These are phyloP conservation scores for Dorcus hopei DNA, from an alignment of 2,888 invertebrate genomes.

Conservation along the genomic window DNA sequence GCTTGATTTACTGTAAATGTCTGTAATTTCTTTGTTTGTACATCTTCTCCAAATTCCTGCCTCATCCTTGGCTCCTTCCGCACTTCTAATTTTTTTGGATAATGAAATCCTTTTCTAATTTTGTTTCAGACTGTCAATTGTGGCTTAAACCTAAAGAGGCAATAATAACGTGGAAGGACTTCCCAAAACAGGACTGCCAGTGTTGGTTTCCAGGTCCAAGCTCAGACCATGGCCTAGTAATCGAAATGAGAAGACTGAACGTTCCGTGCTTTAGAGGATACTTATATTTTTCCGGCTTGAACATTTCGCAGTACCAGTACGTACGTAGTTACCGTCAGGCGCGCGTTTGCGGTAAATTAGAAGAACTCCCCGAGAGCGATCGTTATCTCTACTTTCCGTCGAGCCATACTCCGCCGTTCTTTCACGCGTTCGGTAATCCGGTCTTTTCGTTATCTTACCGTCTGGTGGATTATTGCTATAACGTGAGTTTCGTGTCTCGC, in stretches of 20 bases:
- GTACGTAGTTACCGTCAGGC: conserved; percentile 41
- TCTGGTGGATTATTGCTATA: conserved; percentile 70
- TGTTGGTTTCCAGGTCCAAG: conserved; percentile 53
- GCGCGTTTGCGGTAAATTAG: conserved; percentile 66
- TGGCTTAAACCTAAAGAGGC: conserved; percentile 51
- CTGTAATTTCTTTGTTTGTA: no score
- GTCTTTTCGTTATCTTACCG: conserved; percentile 66
- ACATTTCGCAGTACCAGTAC: conserved; percentile 37
- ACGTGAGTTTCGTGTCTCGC: conserved; percentile 61
- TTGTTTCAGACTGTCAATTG: conserved; percentile 62
- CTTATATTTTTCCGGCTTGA: conserved; percentile 55
- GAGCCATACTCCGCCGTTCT: conserved; percentile 49
- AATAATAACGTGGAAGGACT: conserved; percentile 54
- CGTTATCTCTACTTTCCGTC: conserved; percentile 60
- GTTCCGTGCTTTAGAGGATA: conserved; percentile 63
- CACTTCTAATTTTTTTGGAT: no score
- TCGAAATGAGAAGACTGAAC: conserved; percentile 66
- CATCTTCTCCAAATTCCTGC: no score
- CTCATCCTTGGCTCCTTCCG: no score
- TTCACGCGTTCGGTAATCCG: conserved; percentile 62
- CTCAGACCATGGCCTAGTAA: conserved; percentile 56
- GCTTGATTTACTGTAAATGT: no score
- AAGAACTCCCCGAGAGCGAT: conserved; percentile 60
- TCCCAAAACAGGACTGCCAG: conserved; percentile 57
- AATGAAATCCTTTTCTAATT: conserved; percentile 5